A percentile compares a stretch with the other conserved stretches of the same genome.
Conservation (phyloP, 2,797 vertebrate genomes). For the Myotis pilosus region DNA sequence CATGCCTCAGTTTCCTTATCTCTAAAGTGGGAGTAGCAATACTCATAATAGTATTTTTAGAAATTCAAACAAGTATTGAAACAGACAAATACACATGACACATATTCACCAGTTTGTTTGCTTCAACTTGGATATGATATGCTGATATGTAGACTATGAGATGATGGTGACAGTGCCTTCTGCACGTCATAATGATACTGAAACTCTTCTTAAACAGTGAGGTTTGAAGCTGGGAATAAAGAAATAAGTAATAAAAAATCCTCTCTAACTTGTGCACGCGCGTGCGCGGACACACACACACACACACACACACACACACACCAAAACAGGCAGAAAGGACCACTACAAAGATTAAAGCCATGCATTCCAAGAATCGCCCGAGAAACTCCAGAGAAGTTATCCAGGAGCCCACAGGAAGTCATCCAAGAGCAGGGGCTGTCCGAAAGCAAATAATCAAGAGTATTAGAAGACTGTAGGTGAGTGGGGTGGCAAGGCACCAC, state of each 20-base stretch:
- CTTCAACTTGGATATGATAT: neutral
- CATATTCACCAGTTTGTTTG: neutral
- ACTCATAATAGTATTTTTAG: neutral
- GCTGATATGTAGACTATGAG: neutral
- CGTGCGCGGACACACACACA: too few relatives aligned
- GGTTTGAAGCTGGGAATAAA: neutral
- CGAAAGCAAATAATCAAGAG: neutral
- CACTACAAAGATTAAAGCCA: neutral
- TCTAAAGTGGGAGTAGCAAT: neutral
- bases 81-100: neutral
- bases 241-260: neutral
- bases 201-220: neutral
- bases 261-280: slow-evolving; percentile 7
- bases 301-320: neutral
- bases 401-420: neutral
- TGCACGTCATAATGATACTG: neutral
- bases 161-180: neutral
- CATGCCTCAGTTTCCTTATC: neutral
- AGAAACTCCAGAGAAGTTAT: neutral
- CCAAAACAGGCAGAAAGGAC: neutral
- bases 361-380: neutral
- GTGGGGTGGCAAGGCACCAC: too few relatives aligned
- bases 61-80: neutral
- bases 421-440: neutral
- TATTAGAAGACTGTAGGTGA: neutral